Base-by-base conservation (phyloP, 2,797 vertebrate genomes). In the Coregonus suidteri region DNA sequence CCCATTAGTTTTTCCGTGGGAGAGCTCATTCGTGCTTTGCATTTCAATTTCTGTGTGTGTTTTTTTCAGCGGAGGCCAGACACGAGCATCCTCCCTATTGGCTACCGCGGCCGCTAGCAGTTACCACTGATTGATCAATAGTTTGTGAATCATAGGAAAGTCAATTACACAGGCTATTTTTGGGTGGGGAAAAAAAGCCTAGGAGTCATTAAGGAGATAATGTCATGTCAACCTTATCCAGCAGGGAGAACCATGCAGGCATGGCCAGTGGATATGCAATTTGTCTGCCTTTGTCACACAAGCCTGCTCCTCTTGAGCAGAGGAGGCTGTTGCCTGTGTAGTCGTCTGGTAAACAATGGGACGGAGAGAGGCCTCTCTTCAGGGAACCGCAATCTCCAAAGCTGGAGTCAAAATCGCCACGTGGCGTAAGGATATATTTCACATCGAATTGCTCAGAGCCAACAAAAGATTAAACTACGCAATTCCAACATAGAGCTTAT, bases 131-230 rank as follows among this genome's bases (percentile, higher is more conserved):
- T 86, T 73, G 73, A 89, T 92, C 85, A 77, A 83, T 82, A 80
- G 76, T 81, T 85, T 82, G 62, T 78, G 73, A 86, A 90, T 89
- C 87, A 84, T 62, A 34, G 65, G 81, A 88, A 88, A 91, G 87
- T 86, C 87, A 85, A 90, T 92, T 89, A 85, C 80, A 82, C 77
- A 54, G 53, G 80, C 83, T 91, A 89, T 88, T 88, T 81, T 78
- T 84, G 83, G 62, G 75, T 37, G 41, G 37, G 13, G 18, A 13
- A 9, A 51, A 41, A 70, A 15, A 47, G n/a, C n/a, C 68, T 81
- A 78, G 67, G 76, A 84, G 80, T 89, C 81, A 91, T 92, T 91
- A 86, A 79, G 83, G 62, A 87, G 84, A 87, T 93, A 87, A 90
- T 89, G 87, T 84, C 83, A 77, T 85, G 85, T 85, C 85, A 89